phyloP scores from a whole-genome alignment of 2,888 invertebrate species.

The Drosophila merina region DNA sequence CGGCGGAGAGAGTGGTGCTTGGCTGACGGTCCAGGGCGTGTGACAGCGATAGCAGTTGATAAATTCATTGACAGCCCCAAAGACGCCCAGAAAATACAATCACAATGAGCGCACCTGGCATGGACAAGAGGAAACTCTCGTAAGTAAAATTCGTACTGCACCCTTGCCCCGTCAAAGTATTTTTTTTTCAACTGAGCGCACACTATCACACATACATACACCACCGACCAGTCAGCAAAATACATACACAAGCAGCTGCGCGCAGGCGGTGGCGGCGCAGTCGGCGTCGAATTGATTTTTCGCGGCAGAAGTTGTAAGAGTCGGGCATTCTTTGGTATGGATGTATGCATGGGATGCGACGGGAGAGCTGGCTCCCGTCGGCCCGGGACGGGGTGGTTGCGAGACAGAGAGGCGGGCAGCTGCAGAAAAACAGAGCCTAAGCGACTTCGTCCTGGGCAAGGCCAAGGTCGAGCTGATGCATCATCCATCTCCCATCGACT shows the following conservation, averaged over 20 bases:
- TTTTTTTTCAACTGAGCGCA: constrained; percentile 59
- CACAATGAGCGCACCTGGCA: constrained; percentile 81
- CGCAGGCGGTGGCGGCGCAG: constrained; percentile 63
- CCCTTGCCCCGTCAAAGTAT: constrained; percentile 11
- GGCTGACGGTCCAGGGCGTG: constrained; percentile 53
- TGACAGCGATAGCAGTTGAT: constrained; percentile 38
- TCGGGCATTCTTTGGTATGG: constrained; percentile 45
- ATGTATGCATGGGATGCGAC: constrained; percentile 33
- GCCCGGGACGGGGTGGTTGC: constrained; percentile 21
- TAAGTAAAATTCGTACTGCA: constrained; percentile 77
- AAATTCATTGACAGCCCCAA: constrained; percentile 51
- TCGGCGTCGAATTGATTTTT: constrained; percentile 70
- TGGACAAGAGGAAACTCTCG: constrained; percentile 84
- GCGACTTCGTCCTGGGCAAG: constrained; percentile 31
- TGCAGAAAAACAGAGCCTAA: constrained; percentile 21
- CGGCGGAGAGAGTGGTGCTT: constrained; percentile 12
- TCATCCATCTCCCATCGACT: not conserved
- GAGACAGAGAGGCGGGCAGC: constrained; percentile 32
- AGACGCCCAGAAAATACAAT: constrained; percentile 41
- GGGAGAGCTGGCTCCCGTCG: constrained; percentile 11
- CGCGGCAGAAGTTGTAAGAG: constrained; percentile 47
- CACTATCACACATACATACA: constrained; percentile 47
- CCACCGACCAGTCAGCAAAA: constrained; percentile 23
- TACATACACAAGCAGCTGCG: constrained; percentile 52
- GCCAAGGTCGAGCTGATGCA: constrained; percentile 36